These are phyloP conservation scores for Arenaria interpres DNA, from an alignment of 2,113 vertebrate genomes.

Conservation along the genomic window DNA sequence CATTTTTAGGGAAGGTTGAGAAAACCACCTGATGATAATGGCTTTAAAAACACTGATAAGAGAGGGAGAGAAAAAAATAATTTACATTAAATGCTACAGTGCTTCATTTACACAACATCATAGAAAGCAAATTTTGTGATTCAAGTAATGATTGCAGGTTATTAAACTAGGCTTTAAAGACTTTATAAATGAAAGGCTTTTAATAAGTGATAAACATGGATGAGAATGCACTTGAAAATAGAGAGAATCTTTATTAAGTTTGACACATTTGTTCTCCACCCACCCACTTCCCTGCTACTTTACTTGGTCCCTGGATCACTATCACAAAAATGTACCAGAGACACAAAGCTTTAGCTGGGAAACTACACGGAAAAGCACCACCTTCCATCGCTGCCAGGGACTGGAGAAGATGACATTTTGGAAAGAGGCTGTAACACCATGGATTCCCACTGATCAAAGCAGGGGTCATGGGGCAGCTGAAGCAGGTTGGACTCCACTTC, in stretches of 20 bases:
- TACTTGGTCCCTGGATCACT: neutral
- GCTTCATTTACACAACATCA: conserved; percentile 47
- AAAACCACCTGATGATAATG: neutral
- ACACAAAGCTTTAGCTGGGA: neutral
- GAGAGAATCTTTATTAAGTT: conserved; percentile 30
- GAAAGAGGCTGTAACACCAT: neutral
- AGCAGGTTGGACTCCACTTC: neutral
- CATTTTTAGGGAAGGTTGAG: neutral
- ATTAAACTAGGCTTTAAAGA: conserved; percentile 56
- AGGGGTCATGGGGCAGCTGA: rapidly evolving
- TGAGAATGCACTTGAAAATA: conserved; percentile 30
- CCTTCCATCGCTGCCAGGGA: neutral
- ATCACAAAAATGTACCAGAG: neutral
- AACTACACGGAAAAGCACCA: neutral
- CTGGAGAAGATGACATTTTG: neutral
- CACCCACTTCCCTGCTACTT: neutral
- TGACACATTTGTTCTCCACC: conserved; percentile 3
- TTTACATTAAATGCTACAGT: conserved; percentile 15
- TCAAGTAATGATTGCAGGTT: conserved; percentile 51
- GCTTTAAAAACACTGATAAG: conserved; percentile 27
- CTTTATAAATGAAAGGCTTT: conserved; percentile 56
- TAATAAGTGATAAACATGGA: conserved; percentile 58
- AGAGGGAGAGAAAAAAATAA: conserved; percentile 16
- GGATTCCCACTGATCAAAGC: neutral
- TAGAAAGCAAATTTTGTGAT: conserved; percentile 58